These are phyloP conservation scores for Melieria omissa DNA, from an alignment of 2,888 invertebrate species.

Conservation along the genomic window DNA sequence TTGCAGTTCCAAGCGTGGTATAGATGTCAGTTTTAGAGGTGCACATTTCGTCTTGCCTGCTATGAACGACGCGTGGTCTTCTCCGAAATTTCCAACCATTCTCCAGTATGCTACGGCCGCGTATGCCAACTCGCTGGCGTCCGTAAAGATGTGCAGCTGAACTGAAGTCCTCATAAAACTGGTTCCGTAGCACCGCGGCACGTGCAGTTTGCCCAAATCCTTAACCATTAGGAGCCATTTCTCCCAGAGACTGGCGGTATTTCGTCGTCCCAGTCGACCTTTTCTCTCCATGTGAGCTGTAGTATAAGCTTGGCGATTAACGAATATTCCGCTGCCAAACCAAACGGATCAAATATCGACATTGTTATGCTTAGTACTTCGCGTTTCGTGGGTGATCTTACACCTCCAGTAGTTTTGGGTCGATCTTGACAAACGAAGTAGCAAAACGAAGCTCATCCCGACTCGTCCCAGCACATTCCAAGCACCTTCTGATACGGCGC, in stretches of 20 bases:
- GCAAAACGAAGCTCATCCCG: constrained; percentile 38
- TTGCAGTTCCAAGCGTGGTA: constrained; percentile 36
- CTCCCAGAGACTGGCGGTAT: constrained; percentile 20
- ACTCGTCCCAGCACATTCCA: constrained; percentile 44
- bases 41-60: constrained; percentile 32
- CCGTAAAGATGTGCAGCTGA: constrained; percentile 35
- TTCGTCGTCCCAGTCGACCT: constrained; percentile 31
- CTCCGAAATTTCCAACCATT: neutral
- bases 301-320: constrained; percentile 35
- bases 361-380: constrained; percentile 45
- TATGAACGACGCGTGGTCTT: constrained; percentile 5
- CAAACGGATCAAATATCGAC: constrained; percentile 51
- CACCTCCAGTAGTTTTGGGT: constrained; percentile 13
- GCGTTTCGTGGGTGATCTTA: constrained; percentile 44
- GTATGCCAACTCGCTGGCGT: constrained; percentile 38
- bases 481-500: constrained; percentile 36
- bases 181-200: constrained; percentile 31
- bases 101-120: constrained; percentile 37
- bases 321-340: constrained; percentile 44
- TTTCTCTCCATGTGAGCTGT: constrained; percentile 22
- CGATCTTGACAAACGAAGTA: constrained; percentile 24
- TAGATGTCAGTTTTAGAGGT: constrained; percentile 27
- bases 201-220: constrained; percentile 17
- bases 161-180: constrained; percentile 2
- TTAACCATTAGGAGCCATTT: constrained; percentile 26